Evolutionary conservation across 2,113 vertebrate genomes (phyloP).

Genomic region (Otocyon megalotis): DNA sequence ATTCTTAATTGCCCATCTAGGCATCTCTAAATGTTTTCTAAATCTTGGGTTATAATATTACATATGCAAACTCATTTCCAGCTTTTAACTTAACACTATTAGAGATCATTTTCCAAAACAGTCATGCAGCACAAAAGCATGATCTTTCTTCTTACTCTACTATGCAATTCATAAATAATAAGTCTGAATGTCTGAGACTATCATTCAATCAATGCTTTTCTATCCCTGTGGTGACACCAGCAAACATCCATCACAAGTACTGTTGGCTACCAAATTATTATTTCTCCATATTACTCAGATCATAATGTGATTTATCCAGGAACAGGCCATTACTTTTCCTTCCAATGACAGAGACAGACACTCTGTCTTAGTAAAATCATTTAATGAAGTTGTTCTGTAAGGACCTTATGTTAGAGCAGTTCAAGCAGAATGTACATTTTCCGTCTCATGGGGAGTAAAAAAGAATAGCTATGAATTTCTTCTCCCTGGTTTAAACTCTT

Average conservation of each 20-base stretch:
- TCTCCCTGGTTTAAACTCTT: background rate
- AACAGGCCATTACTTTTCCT: slow-evolving; percentile 23
- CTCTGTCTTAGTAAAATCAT: slow-evolving; percentile 25
- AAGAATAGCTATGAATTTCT: background rate
- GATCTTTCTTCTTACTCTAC: background rate
- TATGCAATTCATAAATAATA: slow-evolving; percentile 16
- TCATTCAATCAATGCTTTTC: background rate
- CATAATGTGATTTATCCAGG: slow-evolving; percentile 43
- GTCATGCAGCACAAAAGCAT: background rate
- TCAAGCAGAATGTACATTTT: background rate
- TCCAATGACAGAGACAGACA: slow-evolving; percentile 4
- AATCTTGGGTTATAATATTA: background rate
- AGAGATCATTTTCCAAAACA: background rate
- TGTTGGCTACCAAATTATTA: slow-evolving; percentile 46
- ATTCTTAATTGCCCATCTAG: background rate
- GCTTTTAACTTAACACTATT: background rate
- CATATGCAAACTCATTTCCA: background rate
- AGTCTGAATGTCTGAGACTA: background rate
- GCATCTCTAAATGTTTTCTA: background rate
- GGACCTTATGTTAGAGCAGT: slow-evolving; percentile 1
- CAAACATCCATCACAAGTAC: background rate
- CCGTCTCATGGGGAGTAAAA: background rate
- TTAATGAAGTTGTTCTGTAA: slow-evolving; percentile 56
- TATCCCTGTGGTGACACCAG: background rate
- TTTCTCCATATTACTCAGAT: slow-evolving; percentile 37